Base-by-base conservation (phyloP, 2,888 invertebrate species). In the Stenodema calcarata region DNA sequence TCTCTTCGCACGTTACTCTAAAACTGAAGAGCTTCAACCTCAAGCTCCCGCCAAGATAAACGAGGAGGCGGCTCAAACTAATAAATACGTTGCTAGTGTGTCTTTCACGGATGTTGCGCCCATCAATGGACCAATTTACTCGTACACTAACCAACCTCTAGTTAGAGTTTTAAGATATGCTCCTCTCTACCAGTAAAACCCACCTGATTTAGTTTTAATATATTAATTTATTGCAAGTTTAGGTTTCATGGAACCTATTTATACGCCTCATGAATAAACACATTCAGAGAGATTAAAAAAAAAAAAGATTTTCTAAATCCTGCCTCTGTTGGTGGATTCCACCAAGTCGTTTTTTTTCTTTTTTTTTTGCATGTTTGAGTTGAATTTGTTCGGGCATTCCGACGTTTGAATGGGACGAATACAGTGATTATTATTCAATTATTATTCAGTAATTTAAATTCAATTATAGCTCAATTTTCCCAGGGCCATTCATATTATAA, bases 51-150 rank as follows among this genome's bases (percentile, higher is more conserved):
- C 23, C 12, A 70, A 14, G n/a, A 6, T n/a, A 23, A 11, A 1
- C 1, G 35, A 83, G 11, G 83, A 41, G 6, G 47, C 86, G n/a
- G 76, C 86, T 30, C 23, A 78, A 44, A 35, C 86, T 14, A 28
- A 47, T 30, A 86, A 78, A 70, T 88, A 88, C 73, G 87, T 88
- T 0, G 88, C 88, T 9, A 88, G 88, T 18, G 85, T 88, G 18
- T 86, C 86, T 3, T 87, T 75, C 75, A 62, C 87, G 28, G 88
- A 88, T 41, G 88, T 88, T 6, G 78, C 83, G 7, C 88, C 88
- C 9, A 88, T 88, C 14, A 54, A 84, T 23, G 87, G 83, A 14
- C 88, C 88, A 16, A 81, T 88, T 16, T 88, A 88, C 69, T 81
- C 88, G 12, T 88, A 79, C 79, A 84, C 42, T 28, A 44, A 75